A percentile compares a stretch with the other conserved stretches of the same genome.
phyloP scores from a whole-genome alignment of 2,113 vertebrate genomes.

The Chinchilla lanigera region DNA sequence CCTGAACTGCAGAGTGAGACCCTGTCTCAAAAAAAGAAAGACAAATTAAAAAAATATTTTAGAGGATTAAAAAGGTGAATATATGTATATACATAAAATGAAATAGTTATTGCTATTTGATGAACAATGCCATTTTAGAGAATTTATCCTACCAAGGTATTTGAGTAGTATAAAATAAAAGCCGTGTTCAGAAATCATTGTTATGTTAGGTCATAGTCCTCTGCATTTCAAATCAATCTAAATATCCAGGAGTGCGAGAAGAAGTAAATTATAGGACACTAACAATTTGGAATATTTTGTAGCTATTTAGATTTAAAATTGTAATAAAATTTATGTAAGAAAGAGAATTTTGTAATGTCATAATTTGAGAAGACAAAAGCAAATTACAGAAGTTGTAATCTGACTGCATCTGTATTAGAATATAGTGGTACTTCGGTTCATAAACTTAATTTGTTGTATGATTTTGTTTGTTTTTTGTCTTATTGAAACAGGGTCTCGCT shows the following conservation, averaged over 20 bases:
- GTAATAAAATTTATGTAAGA: background rate
- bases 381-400: background rate
- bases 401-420: background rate
- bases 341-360: background rate
- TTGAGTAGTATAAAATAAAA: slow-evolving; percentile 39
- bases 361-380: background rate
- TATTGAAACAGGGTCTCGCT: too few relatives aligned
- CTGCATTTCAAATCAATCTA: slow-evolving; percentile 32
- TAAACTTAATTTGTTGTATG: background rate
- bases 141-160: slow-evolving; percentile 37
- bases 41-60: background rate
- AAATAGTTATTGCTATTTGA: slow-evolving; percentile 33
- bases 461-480: background rate
- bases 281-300: slow-evolving; percentile 34
- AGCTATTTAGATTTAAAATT: slow-evolving; percentile 28
- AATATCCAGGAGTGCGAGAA: background rate
- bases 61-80: background rate
- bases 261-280: background rate
- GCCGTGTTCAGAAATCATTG: background rate
- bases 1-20: too few relatives aligned
- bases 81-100: background rate
- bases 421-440: background rate
- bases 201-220: background rate
- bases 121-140: background rate
- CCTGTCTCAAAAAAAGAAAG: too few relatives aligned